phyloP scores from a whole-genome alignment of 2,797 vertebrate species.

The Phoebastria nigripes region DNA sequence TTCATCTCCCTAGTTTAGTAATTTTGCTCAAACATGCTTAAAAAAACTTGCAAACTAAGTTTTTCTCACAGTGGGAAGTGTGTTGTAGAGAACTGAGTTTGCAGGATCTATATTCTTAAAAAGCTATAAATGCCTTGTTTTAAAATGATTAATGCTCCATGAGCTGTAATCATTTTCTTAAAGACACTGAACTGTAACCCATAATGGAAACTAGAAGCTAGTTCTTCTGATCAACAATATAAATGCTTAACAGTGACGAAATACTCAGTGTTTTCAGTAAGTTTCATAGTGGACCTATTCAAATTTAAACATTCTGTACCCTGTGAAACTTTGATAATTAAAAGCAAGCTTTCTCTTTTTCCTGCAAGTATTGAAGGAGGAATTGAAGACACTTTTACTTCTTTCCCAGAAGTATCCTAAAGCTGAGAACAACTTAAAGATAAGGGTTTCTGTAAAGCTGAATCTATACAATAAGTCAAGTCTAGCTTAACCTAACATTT shows the following conservation, averaged over 20 bases:
- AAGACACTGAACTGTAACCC: background rate
- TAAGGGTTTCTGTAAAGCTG: background rate
- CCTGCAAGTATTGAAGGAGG: background rate
- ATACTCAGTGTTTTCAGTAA: background rate
- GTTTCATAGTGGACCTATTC: background rate
- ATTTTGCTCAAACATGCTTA: background rate
- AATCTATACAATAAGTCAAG: background rate
- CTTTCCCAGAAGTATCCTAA: background rate
- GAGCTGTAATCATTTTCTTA: background rate
- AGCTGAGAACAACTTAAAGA: background rate
- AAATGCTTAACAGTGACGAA: background rate
- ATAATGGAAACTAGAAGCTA: background rate
- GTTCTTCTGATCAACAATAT: background rate
- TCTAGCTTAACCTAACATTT: background rate
- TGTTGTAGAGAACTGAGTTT: background rate
- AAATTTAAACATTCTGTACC: background rate
- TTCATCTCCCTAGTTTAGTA: background rate
- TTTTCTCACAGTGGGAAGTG: background rate
- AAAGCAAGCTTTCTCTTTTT: background rate
- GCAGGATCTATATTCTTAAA: background rate
- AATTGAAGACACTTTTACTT: background rate
- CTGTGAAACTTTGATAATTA: background rate
- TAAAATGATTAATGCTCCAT: background rate
- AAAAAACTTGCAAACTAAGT: background rate
- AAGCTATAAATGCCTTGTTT: background rate